phyloP scores from a whole-genome alignment of 1,140 invertebrate species.

The Caenorhabditis briggsae region DNA sequence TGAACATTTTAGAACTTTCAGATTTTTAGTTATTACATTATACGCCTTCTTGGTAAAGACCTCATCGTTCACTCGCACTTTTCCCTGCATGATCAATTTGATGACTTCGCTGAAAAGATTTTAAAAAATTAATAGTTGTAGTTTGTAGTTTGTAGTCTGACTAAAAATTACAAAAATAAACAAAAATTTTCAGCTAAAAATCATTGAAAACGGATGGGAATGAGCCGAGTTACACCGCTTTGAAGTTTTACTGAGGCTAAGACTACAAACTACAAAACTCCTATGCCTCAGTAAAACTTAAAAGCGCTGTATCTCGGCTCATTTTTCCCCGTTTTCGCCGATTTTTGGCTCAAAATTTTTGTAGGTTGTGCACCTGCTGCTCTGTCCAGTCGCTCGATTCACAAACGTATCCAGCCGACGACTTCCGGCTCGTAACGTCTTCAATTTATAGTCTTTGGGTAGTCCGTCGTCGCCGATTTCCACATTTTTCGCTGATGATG shows the following conservation, averaged over 20 bases:
- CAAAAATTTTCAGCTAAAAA: not conserved
- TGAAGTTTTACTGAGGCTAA: too few relatives aligned
- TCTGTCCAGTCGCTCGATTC: slow-evolving; percentile 65
- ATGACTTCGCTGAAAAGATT: slow-evolving; percentile 2
- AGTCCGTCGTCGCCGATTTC: slow-evolving; percentile 66
- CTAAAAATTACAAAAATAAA: slow-evolving; percentile 5
- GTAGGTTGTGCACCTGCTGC: slow-evolving; percentile 58
- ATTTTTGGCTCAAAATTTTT: too few relatives aligned
- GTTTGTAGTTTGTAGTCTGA: not conserved
- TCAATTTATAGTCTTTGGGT: slow-evolving; percentile 70
- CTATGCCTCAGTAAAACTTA: not conserved
- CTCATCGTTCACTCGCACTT: slow-evolving; percentile 69
- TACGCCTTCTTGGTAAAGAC: slow-evolving; percentile 68
- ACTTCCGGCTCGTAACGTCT: slow-evolving; percentile 61
- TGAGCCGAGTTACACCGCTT: too few relatives aligned
- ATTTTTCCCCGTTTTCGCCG: too few relatives aligned
- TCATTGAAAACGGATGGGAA: too few relatives aligned
- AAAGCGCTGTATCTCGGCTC: too few relatives aligned
- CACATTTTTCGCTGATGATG: not conserved
- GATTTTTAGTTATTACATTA: slow-evolving; percentile 63
- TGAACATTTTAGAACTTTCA: slow-evolving; percentile 31
- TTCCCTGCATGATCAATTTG: slow-evolving; percentile 65
- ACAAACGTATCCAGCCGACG: slow-evolving; percentile 67
- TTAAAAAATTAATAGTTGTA: not conserved
- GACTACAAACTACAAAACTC: too few relatives aligned